These are phyloP conservation scores for Astyanax mexicanus DNA, from an alignment of 2,797 vertebrate genomes.

Conservation along the genomic window DNA sequence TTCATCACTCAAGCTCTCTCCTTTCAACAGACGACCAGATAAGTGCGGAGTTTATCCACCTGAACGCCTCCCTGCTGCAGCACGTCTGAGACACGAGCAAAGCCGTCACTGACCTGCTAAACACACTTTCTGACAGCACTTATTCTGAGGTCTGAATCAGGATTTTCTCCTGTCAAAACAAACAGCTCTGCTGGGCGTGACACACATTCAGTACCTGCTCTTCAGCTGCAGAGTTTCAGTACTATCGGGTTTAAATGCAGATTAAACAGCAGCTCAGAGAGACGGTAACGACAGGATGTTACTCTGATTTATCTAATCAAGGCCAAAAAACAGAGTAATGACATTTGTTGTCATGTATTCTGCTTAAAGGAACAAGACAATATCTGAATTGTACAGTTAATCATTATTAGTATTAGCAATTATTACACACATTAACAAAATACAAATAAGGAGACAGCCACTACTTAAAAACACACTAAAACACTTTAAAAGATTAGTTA, in stretches of 20 bases:
- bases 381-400: too few relatives aligned
- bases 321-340: neutral
- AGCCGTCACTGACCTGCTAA: neutral
- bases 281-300: neutral
- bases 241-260: neutral
- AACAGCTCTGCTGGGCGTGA: constrained; percentile 1
- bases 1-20: constrained; percentile 12
- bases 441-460: too few relatives aligned
- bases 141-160: neutral
- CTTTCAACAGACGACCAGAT: neutral
- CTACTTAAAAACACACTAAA: too few relatives aligned
- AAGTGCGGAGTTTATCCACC: neutral
- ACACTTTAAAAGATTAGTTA: too few relatives aligned
- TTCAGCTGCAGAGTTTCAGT: neutral
- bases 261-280: neutral
- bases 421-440: too few relatives aligned
- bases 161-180: neutral
- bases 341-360: too few relatives aligned
- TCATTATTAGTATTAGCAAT: too few relatives aligned
- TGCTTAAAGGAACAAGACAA: too few relatives aligned
- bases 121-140: neutral
- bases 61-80: neutral
- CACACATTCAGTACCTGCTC: neutral
- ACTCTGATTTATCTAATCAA: neutral
- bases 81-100: neutral